Conservation (phyloP, 2,797 vertebrate species). For the Sphaeramia orbicularis region DNA sequence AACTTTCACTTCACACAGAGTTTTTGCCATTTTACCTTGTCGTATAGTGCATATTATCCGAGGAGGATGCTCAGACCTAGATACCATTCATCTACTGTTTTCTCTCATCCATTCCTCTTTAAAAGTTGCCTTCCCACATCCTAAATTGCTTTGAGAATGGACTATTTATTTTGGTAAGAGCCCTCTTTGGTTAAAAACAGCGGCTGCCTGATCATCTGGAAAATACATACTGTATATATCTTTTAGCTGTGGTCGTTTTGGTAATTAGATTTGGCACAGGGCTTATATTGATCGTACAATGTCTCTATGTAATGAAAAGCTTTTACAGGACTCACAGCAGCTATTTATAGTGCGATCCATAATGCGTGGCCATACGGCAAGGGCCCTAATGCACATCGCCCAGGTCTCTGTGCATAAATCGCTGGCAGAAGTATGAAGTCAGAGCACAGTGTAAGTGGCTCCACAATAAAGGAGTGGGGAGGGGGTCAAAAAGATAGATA, state of each 20-base stretch:
- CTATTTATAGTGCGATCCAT: constrained; percentile 77
- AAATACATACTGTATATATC: constrained; percentile 40
- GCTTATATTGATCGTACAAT: constrained; percentile 73
- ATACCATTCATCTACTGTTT: background rate
- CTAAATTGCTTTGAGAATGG: constrained; percentile 26
- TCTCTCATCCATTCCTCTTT: constrained; percentile 11
- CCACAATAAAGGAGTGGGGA: constrained; percentile 40
- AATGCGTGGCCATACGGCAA: constrained; percentile 42
- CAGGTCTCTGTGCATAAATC: constrained; percentile 61
- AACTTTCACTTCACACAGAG: no score
- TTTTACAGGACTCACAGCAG: constrained; percentile 66
- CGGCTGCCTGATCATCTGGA: constrained; percentile 21
- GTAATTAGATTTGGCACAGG: constrained; percentile 68
- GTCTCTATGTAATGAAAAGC: constrained; percentile 81
- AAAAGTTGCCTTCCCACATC: constrained; percentile 11
- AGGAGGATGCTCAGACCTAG: constrained; percentile 8
- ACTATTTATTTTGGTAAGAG: constrained; percentile 30
- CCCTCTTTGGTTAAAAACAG: constrained; percentile 39
- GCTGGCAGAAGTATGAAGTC: constrained; percentile 55
- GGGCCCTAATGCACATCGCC: constrained; percentile 64
- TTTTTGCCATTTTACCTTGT: no score
- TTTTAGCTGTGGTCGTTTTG: constrained; percentile 39
- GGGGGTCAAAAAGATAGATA: constrained; percentile 6
- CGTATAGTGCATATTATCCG: background rate
- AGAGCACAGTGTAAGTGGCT: constrained; percentile 38